Evolutionary conservation across 2,888 invertebrate genomes (phyloP).

Genomic region (Sarcophaga rosellei): DNA sequence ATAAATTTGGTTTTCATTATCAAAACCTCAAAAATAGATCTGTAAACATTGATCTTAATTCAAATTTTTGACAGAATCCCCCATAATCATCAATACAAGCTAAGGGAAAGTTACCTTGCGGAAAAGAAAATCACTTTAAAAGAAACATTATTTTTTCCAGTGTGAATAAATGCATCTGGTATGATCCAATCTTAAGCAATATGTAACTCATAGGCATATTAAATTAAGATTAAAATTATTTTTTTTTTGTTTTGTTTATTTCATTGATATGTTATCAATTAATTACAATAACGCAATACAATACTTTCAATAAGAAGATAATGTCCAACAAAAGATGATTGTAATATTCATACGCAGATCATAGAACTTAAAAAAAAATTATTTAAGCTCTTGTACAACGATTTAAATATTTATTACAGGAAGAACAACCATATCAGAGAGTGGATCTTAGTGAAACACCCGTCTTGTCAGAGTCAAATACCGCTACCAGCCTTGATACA

Average conservation of each 20-base stretch:
- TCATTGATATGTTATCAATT: conserved; percentile 59
- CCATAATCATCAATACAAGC: too few species aligned
- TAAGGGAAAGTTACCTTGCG: too few species aligned
- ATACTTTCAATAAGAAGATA: conserved; percentile 50
- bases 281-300: conserved; percentile 24
- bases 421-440: conserved; percentile 79
- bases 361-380: conserved; percentile 29
- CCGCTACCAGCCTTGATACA: conserved; percentile 84
- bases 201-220: neutral
- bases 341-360: conserved; percentile 35
- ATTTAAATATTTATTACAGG: conserved; percentile 69
- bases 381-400: neutral
- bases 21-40: too few species aligned
- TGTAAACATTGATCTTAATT: too few species aligned
- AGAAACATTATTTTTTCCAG: neutral
- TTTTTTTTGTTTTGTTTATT: neutral
- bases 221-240: neutral
- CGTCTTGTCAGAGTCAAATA: conserved; percentile 84
- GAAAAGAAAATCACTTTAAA: neutral
- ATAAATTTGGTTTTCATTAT: too few species aligned
- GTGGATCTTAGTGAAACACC: conserved; percentile 78
- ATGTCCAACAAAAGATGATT: conserved; percentile 16
- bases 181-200: neutral
- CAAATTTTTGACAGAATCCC: too few species aligned
- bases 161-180: too few species aligned